phyloP scores from a whole-genome alignment of 2,888 invertebrate genomes.

The Alentia gelatinosa region DNA sequence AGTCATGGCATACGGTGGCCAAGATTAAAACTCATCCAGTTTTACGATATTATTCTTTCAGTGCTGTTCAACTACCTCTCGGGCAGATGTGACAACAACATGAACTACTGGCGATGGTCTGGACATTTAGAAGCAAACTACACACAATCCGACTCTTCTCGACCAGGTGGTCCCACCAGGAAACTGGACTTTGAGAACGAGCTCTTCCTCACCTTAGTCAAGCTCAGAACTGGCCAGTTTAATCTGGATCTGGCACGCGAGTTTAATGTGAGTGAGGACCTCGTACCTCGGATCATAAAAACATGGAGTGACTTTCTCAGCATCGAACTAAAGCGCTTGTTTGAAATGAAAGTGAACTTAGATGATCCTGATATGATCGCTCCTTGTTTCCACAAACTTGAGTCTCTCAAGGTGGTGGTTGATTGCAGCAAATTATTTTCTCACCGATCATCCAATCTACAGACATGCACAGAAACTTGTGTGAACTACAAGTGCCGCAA shows the following conservation, averaged over 20 bases:
- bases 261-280: background rate
- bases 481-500: constrained; percentile 58
- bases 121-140: too few species aligned
- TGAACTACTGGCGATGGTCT: too few species aligned
- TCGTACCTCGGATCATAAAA: background rate
- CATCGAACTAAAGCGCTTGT: background rate
- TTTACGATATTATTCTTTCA: too few species aligned
- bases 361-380: background rate
- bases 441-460: constrained; percentile 53
- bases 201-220: background rate
- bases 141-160: too few species aligned
- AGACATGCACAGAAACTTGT: constrained; percentile 55
- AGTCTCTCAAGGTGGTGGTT: background rate
- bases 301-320: constrained; percentile 15
- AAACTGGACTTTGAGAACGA: background rate
- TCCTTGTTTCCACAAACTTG: background rate
- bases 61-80: too few species aligned
- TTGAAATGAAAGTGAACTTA: background rate
- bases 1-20: too few species aligned
- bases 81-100: too few species aligned
- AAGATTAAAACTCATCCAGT: too few species aligned
- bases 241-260: background rate
- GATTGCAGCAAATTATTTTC: constrained; percentile 59
- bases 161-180: background rate
- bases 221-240: background rate